phyloP scores from a whole-genome alignment of 2,888 invertebrate genomes.

The Entomobrya multifasciata region DNA sequence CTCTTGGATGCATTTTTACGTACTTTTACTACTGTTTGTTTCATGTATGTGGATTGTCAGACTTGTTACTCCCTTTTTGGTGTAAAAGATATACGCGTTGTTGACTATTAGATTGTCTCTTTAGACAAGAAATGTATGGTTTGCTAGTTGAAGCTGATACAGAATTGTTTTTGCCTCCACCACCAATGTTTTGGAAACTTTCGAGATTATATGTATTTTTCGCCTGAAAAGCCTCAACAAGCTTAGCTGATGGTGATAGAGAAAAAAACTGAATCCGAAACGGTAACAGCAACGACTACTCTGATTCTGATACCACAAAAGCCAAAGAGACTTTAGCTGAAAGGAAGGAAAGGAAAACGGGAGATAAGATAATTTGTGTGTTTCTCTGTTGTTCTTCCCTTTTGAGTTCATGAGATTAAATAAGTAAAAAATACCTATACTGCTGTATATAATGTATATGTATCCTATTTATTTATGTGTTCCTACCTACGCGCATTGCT shows the following conservation, averaged over 20 bases:
- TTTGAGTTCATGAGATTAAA: slow-evolving; percentile 7
- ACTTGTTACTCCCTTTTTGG: slow-evolving; percentile 41
- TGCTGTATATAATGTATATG: not conserved
- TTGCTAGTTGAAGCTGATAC: slow-evolving; percentile 47
- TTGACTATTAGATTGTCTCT: slow-evolving; percentile 53
- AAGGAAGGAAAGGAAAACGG: slow-evolving; percentile 8
- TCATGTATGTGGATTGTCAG: not conserved
- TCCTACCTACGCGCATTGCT: slow-evolving; percentile 14
- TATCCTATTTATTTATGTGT: not conserved
- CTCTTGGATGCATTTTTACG: not conserved
- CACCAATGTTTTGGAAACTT: slow-evolving; percentile 55
- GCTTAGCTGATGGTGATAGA: not conserved
- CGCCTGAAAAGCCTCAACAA: not conserved
- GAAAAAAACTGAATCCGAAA: not conserved
- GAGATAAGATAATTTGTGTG: slow-evolving; percentile 53
- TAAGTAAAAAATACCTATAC: not conserved
- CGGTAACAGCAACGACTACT: not conserved
- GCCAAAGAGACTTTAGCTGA: not conserved
- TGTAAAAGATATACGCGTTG: slow-evolving; percentile 48
- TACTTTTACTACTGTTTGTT: not conserved
- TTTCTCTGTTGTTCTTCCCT: not conserved
- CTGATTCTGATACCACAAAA: not conserved
- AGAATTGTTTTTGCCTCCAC: slow-evolving; percentile 34
- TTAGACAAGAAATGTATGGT: slow-evolving; percentile 58
- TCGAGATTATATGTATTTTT: not conserved